Evolutionary conservation across 2,113 vertebrate species (phyloP).

Genomic region (Cheirogaleus medius): DNA sequence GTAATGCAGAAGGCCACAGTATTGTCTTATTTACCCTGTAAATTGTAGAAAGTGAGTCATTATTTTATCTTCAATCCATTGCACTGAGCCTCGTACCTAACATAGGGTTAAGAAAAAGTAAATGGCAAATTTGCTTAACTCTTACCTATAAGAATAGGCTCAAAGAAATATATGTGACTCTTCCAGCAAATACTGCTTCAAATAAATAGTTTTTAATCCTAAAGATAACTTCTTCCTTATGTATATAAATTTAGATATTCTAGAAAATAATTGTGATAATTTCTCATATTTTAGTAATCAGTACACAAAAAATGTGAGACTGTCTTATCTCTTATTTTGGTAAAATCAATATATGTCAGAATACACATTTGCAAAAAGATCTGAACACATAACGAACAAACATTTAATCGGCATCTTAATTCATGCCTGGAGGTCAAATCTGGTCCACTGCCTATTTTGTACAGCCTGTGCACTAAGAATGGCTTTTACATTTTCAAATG

Average conservation of each 20-base stretch:
- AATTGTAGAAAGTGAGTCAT: background rate
- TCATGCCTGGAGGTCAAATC: background rate
- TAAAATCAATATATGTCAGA: conserved; percentile 24
- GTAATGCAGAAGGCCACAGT: background rate
- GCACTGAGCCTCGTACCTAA: background rate
- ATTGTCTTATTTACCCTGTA: background rate
- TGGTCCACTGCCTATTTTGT: background rate
- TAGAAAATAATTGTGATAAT: background rate
- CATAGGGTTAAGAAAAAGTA: background rate
- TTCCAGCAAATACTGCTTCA: background rate
- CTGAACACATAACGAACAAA: conserved; percentile 9
- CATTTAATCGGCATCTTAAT: background rate
- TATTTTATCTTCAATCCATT: background rate
- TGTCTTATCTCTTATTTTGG: conserved; percentile 14
- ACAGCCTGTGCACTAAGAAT: background rate
- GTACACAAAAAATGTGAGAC: background rate
- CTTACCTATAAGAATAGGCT: background rate
- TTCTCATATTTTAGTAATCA: conserved; percentile 10
- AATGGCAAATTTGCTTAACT: conserved; percentile 25
- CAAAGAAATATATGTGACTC: conserved; percentile 17
- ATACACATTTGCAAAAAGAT: background rate
- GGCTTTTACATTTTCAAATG: background rate
- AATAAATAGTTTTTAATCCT: background rate
- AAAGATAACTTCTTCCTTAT: background rate
- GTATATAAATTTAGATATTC: background rate